Conservation (phyloP, 2,888 invertebrate genomes). For the Lathronympha strigana region DNA sequence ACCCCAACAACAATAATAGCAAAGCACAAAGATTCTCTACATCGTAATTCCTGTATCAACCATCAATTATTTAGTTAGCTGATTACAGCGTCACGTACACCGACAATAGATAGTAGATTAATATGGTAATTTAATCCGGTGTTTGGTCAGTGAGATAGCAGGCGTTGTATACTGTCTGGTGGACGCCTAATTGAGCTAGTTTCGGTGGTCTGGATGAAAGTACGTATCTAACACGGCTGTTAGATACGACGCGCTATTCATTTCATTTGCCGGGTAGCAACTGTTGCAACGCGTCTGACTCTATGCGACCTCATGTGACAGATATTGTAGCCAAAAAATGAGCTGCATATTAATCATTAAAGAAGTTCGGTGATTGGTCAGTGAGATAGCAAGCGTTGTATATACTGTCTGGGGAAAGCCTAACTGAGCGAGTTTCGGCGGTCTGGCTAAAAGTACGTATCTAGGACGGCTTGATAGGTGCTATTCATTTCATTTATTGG, state of each 20-base stretch:
- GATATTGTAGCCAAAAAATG: too few relatives aligned
- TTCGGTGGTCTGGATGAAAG: conserved; percentile 4
- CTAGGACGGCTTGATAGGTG: too few relatives aligned
- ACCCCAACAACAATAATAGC: conserved; percentile 9
- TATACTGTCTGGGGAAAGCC: too few relatives aligned
- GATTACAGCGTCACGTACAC: conserved; percentile 38
- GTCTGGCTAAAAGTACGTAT: too few relatives aligned
- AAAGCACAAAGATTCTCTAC: conserved; percentile 11
- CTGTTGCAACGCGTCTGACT: background rate
- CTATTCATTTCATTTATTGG: background rate
- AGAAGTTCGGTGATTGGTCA: too few relatives aligned
- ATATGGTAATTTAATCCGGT: conserved; percentile 41
- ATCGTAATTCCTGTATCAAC: conserved; percentile 23
- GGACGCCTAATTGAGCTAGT: conserved; percentile 29
- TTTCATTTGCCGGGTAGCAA: background rate
- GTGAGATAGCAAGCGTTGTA: too few relatives aligned
- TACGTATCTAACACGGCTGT: background rate
- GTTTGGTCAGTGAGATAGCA: conserved; percentile 39
- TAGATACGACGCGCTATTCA: too few relatives aligned
- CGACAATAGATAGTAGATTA: conserved; percentile 36
- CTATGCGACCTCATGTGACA: too few relatives aligned
- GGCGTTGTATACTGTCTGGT: conserved; percentile 28
- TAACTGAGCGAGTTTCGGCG: too few relatives aligned
- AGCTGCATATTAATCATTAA: too few relatives aligned
- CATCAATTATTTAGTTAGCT: conserved; percentile 37